Conservation (phyloP, 2,113 vertebrate species). For the Chitala chitala region DNA sequence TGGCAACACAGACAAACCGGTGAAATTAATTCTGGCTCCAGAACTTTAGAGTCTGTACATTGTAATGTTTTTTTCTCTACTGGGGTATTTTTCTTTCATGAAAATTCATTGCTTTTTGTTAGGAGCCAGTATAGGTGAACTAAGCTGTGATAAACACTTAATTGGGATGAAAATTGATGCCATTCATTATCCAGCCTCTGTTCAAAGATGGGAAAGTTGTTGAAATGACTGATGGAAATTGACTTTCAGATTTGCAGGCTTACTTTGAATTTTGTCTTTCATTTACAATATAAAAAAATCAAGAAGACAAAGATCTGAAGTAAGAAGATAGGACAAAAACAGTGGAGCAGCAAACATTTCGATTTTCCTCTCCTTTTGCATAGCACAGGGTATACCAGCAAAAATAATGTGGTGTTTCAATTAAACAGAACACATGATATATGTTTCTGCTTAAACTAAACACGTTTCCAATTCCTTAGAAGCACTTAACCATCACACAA, state of each 20-base stretch:
- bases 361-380: not conserved
- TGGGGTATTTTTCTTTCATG: constrained; percentile 60
- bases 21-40: constrained; percentile 48
- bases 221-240: constrained; percentile 57
- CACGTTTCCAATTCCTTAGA: not conserved
- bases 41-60: constrained; percentile 53
- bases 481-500: not conserved
- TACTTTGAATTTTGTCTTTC: constrained; percentile 45
- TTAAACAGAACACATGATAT: constrained; percentile 2
- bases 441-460: not conserved
- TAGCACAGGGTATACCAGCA: not conserved
- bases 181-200: constrained; percentile 56
- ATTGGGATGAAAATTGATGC: constrained; percentile 61
- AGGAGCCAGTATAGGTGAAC: constrained; percentile 59
- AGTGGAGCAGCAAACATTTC: not conserved
- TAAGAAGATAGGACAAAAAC: constrained; percentile 1
- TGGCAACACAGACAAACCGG: constrained; percentile 53
- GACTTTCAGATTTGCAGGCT: constrained; percentile 43
- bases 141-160: constrained; percentile 63
- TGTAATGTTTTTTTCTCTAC: constrained; percentile 48
- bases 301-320: constrained; percentile 21
- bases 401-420: not conserved
- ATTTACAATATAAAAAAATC: constrained; percentile 26
- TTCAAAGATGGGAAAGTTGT: constrained; percentile 55
- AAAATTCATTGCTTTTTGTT: constrained; percentile 54